Base-by-base conservation (phyloP, 1,140 invertebrate genomes). In the Drosophila punjabiensis region DNA sequence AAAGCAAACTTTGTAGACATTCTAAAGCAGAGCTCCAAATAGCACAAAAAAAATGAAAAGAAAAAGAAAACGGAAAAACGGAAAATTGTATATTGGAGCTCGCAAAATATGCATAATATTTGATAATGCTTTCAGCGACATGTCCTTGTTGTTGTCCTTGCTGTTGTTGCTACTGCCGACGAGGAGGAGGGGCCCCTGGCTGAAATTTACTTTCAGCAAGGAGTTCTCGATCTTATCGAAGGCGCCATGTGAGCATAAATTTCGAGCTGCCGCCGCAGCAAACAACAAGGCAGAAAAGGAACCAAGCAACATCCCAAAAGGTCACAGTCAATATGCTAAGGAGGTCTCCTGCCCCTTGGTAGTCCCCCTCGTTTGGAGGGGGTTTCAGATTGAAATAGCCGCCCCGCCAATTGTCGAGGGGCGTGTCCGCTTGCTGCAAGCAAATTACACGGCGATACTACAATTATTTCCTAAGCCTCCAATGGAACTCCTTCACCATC, bases 111-210 rank as follows among this genome's bases (percentile, higher is more conserved):
- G 86, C 85, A 89, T 89, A 89, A 89, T 89, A 89, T 89, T 89
- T 89, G 86, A 90, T 89, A 89, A 89, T 89, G 85, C 85, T 89
- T 89, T 89, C 85, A 89, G 82, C 85, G 85, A 79, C 86, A 85
- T 89, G 79, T 81, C 74, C 78, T 88, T 75, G 61, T 66, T 75
- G 74, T 88, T 68, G 61, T 63, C 70, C 43, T 61, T 80, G 62
- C 32, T 71, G 39, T 45, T 70, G 76, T 37, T 63, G 80, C 71
- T 68, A 78, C 20, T 55, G 80, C 71, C 84, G 62, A 69, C 52
- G 52, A 74, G 60, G 70, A 41, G 16, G 30, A 37, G 37, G 30
- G 37, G 18, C 33, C 45, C 20, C 50, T 48, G 60, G 63, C 82
- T 43, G 56, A 78, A 82, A 70, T 74, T 70, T 80, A 80, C 83